Evolutionary conservation across 1,140 invertebrate genomes (phyloP).

Genomic region (Plodia interpunctella): DNA sequence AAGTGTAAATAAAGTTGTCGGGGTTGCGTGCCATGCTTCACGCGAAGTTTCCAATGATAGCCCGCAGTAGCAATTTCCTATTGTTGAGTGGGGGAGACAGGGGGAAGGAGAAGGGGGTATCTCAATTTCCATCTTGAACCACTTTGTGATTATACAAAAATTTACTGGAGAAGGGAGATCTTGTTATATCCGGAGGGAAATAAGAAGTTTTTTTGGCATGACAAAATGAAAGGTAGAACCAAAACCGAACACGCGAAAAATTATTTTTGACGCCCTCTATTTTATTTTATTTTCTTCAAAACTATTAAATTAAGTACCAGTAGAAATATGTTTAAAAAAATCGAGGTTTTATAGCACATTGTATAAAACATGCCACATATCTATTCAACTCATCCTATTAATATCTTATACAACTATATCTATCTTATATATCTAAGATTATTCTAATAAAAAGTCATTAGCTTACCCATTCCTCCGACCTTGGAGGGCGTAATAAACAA

Average conservation of each 20-base stretch:
- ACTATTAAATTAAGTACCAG: too few species aligned
- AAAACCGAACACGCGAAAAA: too few species aligned
- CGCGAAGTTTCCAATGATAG: conserved; percentile 48
- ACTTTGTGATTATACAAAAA: conserved; percentile 1
- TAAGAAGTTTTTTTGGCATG: too few species aligned
- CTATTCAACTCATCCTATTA: too few species aligned
- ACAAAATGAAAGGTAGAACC: too few species aligned
- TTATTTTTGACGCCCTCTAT: too few species aligned
- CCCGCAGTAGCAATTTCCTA: conserved; percentile 61
- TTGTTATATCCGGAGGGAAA: neutral
- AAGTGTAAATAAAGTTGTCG: neutral
- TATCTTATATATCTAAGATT: neutral
- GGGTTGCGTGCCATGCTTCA: conserved; percentile 54
- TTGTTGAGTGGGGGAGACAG: conserved; percentile 50
- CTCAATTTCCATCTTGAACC: conserved; percentile 1
- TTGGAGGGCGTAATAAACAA: neutral
- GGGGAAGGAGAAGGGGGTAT: neutral
- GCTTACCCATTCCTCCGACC: neutral
- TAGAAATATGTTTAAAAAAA: too few species aligned
- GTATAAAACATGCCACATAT: too few species aligned
- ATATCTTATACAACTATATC: too few species aligned
- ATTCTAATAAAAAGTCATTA: neutral
- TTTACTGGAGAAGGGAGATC: neutral
- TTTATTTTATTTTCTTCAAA: too few species aligned
- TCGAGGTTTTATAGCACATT: too few species aligned